Evolutionary conservation across 1,140 invertebrate species (phyloP).

Genomic region (Micrasema minimum): DNA sequence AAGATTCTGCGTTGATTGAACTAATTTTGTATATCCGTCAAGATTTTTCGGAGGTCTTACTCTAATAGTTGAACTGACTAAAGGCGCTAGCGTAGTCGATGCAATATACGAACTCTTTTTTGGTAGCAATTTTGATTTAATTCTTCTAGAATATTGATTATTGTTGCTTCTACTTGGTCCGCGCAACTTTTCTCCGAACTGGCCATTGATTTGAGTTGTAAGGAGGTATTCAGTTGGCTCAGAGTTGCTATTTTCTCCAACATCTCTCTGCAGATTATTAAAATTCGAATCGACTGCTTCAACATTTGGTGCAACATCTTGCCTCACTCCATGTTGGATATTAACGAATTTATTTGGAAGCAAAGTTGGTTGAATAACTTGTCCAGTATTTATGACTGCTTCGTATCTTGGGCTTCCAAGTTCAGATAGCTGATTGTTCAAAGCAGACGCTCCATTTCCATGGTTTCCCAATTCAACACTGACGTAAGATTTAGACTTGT

Average conservation of each 20-base stretch:
- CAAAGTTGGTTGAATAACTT: background rate
- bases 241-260: background rate
- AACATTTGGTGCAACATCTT: background rate
- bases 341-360: constrained; percentile 1
- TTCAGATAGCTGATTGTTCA: background rate
- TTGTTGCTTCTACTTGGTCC: constrained; percentile 1
- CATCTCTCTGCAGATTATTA: background rate
- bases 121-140: background rate
- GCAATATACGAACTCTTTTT: background rate
- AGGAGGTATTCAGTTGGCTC: constrained; percentile 1
- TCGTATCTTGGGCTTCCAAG: background rate
- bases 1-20: constrained; percentile 68
- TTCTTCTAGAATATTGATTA: background rate
- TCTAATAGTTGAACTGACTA: constrained; percentile 11
- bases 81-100: constrained; percentile 6
- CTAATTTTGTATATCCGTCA: constrained; percentile 62
- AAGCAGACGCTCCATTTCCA: background rate
- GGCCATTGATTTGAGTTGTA: constrained; percentile 2
- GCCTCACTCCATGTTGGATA: background rate
- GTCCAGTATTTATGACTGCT: background rate
- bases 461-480: constrained; percentile 26
- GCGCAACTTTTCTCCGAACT: constrained; percentile 16
- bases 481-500: constrained; percentile 34
- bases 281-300: background rate
- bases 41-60: constrained; percentile 1